Conservation (phyloP, 2,113 vertebrate genomes). For the Lepus americanus region DNA sequence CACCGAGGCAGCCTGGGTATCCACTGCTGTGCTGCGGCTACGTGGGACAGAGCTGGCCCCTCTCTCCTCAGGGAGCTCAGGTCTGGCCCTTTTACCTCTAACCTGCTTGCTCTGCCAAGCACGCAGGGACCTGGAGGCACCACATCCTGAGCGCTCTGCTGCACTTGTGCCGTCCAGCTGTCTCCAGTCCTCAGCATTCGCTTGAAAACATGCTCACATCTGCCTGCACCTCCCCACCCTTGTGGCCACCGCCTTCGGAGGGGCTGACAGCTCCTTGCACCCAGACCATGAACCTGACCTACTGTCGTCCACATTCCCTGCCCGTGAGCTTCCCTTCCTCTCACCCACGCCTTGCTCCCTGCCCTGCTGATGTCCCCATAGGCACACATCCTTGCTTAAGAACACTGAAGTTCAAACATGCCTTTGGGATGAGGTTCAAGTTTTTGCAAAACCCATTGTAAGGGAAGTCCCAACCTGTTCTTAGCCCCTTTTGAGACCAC, state of each 20-base stretch:
- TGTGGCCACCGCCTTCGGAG: neutral
- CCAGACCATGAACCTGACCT: neutral
- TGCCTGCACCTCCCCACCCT: neutral
- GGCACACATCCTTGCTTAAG: neutral
- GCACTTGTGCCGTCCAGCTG: no score
- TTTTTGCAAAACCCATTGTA: neutral
- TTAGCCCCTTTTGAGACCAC: neutral
- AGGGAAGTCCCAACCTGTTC: neutral
- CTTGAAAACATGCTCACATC: neutral
- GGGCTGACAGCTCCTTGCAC: neutral
- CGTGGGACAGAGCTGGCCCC: neutral
- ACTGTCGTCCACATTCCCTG: neutral
- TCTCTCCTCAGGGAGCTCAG: neutral
- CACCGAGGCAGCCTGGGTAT: accelerated
- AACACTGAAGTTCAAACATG: neutral
- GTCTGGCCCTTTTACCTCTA: neutral
- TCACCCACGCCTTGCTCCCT: no score
- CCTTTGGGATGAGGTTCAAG: neutral
- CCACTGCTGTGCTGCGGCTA: accelerated
- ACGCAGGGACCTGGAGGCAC: neutral
- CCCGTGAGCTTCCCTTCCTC: neutral
- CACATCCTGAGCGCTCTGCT: accelerated
- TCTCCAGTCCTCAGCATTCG: neutral
- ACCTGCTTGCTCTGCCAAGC: neutral
- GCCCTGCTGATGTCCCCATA: no score